A percentile compares a stretch with the other conserved stretches of the same genome.
These are phyloP conservation scores for Peromyscus nudipes DNA, from an alignment of 2,797 vertebrate species.

Conservation along the genomic window DNA sequence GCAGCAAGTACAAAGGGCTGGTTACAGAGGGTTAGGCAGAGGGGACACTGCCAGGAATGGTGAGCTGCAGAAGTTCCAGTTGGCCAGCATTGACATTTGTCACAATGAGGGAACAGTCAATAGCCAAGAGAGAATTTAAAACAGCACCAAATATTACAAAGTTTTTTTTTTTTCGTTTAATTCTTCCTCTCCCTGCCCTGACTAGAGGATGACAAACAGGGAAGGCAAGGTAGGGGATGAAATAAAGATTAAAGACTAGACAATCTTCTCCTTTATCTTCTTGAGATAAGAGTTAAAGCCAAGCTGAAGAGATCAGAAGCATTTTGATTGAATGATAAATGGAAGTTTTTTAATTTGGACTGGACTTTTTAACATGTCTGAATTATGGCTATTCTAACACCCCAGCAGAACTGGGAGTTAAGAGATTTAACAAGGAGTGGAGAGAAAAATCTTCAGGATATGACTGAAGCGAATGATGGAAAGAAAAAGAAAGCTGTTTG, in stretches of 20 bases:
- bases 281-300: not conserved
- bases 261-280: not conserved
- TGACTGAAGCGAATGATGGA: not conserved
- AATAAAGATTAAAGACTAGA: not conserved
- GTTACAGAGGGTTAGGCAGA: not conserved
- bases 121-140: not conserved
- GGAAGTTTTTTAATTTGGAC: not conserved
- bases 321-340: not conserved
- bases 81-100: not conserved
- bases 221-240: not conserved
- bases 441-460: not conserved
- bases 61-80: not conserved
- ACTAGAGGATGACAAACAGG: not conserved
- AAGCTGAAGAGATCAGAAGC: not conserved
- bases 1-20: not conserved
- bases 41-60: not conserved
- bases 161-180: not conserved
- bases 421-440: not conserved
- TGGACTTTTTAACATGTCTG: not conserved
- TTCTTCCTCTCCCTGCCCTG: not conserved
- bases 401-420: not conserved
- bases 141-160: not conserved
- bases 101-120: not conserved
- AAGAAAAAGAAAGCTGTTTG: not conserved
- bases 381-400: not conserved